Evolutionary conservation across 2,113 vertebrate species (phyloP).

Genomic region (Mobula hypostoma): DNA sequence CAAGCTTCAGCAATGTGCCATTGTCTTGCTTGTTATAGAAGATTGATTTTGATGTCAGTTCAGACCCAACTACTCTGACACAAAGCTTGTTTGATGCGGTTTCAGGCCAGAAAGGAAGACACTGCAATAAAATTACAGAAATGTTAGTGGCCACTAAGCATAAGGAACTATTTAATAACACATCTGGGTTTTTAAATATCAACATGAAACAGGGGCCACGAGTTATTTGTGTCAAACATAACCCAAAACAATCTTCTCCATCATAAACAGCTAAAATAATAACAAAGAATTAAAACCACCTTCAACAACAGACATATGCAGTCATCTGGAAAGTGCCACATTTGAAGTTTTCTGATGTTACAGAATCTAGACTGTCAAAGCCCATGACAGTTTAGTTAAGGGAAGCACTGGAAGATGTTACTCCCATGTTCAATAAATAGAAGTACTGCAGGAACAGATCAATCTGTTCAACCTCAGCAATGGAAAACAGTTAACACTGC

Average conservation of each 20-base stretch:
- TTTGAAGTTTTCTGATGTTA: too few relatives aligned
- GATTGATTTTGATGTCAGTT: slow-evolving; percentile 70
- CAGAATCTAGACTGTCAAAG: too few relatives aligned
- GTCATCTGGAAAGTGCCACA: too few relatives aligned
- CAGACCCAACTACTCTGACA: slow-evolving; percentile 73
- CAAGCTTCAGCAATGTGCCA: slow-evolving; percentile 77
- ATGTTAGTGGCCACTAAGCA: not conserved
- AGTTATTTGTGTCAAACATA: not conserved
- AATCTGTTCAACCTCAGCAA: too few relatives aligned
- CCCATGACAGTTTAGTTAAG: too few relatives aligned
- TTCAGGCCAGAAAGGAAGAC: slow-evolving; percentile 93
- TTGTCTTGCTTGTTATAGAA: slow-evolving; percentile 77
- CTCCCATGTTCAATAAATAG: too few relatives aligned
- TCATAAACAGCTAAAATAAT: not conserved
- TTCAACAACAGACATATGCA: too few relatives aligned
- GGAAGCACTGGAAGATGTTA: too few relatives aligned
- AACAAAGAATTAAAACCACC: not conserved
- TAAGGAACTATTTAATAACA: not conserved
- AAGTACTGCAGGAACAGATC: too few relatives aligned
- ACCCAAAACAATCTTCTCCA: not conserved
- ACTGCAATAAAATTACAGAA: slow-evolving; percentile 57
- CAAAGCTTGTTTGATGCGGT: slow-evolving; percentile 70
- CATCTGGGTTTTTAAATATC: not conserved
- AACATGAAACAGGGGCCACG: not conserved
- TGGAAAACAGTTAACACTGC: too few relatives aligned